Base-by-base conservation (phyloP, 2,888 invertebrate genomes). In the Capitulum mitella region DNA sequence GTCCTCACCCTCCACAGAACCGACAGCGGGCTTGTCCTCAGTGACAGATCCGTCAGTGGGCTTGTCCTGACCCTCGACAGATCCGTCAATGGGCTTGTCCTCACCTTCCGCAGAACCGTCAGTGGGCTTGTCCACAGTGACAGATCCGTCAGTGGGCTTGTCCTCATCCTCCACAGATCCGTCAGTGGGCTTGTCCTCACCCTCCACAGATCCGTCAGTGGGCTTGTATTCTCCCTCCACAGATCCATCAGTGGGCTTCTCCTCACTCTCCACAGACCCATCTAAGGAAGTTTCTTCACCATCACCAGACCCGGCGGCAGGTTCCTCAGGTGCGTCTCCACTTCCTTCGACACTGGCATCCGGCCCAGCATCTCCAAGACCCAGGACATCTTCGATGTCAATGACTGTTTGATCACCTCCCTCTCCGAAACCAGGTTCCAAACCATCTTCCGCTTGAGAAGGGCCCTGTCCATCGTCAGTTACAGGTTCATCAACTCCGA, bases 121-220 rank as follows among this genome's bases (percentile, higher is more conserved):
- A 54, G 54, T 26, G 2, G 26, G 54, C 54, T 22, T 22, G 54
- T 54, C 22, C 6, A 22, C 54, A 26, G 3, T 6, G 26, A 22
- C 19, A 26, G 6, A 26, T 6, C 26, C 54, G 26, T 19, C 26
- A 26, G 6, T 19, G 14, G 19, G 19, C 6, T 26, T 22, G 19
- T 26, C 6, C 77, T 79, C 81, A 78, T 78, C 77, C 48, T 74
- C 16, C 2, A 19, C 12, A 19, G 14, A 14, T n/a, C n/a, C n/a
- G n/a, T 64, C 34, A 1, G 64, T 64, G 64, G 64, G 64, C 34
- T 64, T 64, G 64, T 64, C 34, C 19, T 34, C 64, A 19, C 34
- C 64, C 16, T 64, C 51, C 19, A 51, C 5, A 43, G 43, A 12
- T 12, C 12, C 43, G 5, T 12, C 43, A 22, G 5, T 22, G 22